Evolutionary conservation across 2,888 invertebrate species (phyloP), one percentile per base, ranked within the genome.

Genomic region (Rhingia campestris): DNA sequence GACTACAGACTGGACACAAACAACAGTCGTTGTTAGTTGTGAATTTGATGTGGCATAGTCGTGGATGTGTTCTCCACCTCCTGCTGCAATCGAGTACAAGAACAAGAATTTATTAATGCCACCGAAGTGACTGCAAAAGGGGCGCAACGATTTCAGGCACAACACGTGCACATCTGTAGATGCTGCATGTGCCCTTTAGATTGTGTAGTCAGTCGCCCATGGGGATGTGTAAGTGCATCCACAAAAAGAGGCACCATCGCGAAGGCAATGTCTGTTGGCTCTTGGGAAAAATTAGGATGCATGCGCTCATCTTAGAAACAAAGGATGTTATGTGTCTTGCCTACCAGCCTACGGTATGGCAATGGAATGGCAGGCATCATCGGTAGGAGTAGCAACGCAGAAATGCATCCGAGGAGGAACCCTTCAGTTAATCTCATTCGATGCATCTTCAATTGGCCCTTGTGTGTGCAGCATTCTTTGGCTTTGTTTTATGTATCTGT

Each of bases 211-310:
- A 39, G 45, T 53, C 53, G 53, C 59, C 41, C 45, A 51, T 49
- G 54, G 32, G 45, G 32, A 14, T 64, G 45, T 47, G 41, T 63
- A 72, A 58, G 73, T 77, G 77, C 66, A 67, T 59, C 49, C 1
- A 49, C 9, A 72, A 53, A 39, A 59, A 77, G 49, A 67, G 41
- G 41, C 22, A 22, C 22, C 22, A 22, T 22, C 22, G 22, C 22
- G 22, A 22, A 22, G 22, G 64, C 54, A 64, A 54, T 79, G 84
- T 75, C 74, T 75, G 80, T 70, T 56, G 69, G 63, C 56, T 70
- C 77, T 77, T 84, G 84, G 84, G 66, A 80, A 70, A 79, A 79
- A 80, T 84, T 84, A 80, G 84, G 80, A 84, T 80, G 84, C 84
- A 84, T 84, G 79, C 74, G 79, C 80, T 79, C 79, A 84, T 75